Base-by-base conservation (phyloP, 1,140 invertebrate genomes). In the Orussus abietinus region DNA sequence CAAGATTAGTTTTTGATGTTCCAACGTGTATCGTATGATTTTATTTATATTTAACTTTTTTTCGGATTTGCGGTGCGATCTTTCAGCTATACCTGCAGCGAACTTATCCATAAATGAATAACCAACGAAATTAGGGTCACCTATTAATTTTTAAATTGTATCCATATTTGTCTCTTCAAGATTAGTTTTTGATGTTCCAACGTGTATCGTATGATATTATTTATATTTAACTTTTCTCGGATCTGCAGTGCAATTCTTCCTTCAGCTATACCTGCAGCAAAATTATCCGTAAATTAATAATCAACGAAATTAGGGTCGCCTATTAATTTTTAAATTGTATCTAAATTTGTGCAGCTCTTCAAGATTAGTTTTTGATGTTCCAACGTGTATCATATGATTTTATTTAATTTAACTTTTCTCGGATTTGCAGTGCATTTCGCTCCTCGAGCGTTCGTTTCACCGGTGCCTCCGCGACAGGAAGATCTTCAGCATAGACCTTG, bases 401-500 rank as follows among this genome's bases (percentile, higher is more conserved):
- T 34, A 11, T 26, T 25, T 34, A 22, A 7, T 19, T 31, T 42
- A 34, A n/a, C 35, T 17, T 29, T 48, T 50, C 39, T 53, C 29
- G 22, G 36, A 25, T 20, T 18, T 26, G 4, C 41, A 63, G 59
- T 54, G 20, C 49, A 51, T 38, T 52, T 57, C 12, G 52, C 57
- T 19, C 52, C 53, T 15, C 60, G 46, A 14, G 44, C 43, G 6
- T 51, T 56, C 38, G 37, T 19, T 32, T 5, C 31, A 28, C 30
- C 44, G 11, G 25, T 40, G 12, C 42, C 42, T 33, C 29, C 32
- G 3, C 44, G 41, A 14, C 56, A 52, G 25, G 30, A 57, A 22
- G 47, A 52, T 5, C 35, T 58, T 14, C 62, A 62, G 15, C 62
- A 63, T 26, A 53, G 62, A 38, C 62, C 60, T 22, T 53, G 63